A percentile compares a stretch with the other conserved stretches of the same genome.
Evolutionary conservation across 2,797 vertebrate genomes (phyloP).

Genomic region (Neomorphus geoffroyi): DNA sequence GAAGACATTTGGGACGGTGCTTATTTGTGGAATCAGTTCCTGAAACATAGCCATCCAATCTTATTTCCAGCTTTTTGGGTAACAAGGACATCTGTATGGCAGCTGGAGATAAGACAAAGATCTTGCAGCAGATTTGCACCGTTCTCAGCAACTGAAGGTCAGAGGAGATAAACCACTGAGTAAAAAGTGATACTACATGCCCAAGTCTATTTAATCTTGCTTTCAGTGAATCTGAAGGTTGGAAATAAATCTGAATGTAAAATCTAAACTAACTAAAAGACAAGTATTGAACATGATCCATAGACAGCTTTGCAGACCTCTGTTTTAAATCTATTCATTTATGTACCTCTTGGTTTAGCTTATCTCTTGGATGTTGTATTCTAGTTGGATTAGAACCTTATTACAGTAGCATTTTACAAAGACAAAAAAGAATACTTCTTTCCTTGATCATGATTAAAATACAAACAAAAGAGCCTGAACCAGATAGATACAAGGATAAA

Average conservation of each 20-base stretch:
- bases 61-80: neutral
- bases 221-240: neutral
- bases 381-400: neutral
- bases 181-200: neutral
- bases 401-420: neutral
- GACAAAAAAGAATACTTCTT: neutral
- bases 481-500: neutral
- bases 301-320: neutral
- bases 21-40: neutral
- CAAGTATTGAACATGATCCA: neutral
- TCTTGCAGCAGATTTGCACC: neutral
- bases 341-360: neutral
- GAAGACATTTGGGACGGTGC: neutral
- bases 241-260: neutral
- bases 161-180: neutral
- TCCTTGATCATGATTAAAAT: neutral
- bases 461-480: neutral
- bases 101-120: neutral
- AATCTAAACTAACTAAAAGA: neutral
- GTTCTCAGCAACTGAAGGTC: neutral
- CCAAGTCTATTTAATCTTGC: neutral
- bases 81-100: neutral
- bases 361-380: neutral
- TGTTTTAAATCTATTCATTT: neutral
- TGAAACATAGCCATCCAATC: neutral